Conservation (phyloP, 2,797 vertebrate species). For the Eupleurogrammus muticus region DNA sequence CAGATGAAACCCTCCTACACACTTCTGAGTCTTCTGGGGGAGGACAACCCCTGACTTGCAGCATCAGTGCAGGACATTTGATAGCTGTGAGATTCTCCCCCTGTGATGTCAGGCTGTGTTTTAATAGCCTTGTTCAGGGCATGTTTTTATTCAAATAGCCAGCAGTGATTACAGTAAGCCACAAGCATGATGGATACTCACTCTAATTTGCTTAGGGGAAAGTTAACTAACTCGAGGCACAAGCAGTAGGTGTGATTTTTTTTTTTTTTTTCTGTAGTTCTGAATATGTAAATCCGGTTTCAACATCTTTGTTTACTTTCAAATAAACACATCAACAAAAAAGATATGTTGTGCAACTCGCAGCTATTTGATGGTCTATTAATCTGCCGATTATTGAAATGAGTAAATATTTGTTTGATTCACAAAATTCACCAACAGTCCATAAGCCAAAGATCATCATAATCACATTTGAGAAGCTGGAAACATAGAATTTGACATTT, state of each 20-base stretch:
- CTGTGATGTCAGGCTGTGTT: conserved; percentile 57
- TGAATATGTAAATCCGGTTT: neutral
- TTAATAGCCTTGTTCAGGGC: conserved; percentile 52
- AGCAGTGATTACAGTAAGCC: conserved; percentile 56
- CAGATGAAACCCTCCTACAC: conserved; percentile 61
- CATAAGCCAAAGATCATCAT: no score
- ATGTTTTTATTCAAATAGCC: conserved; percentile 62
- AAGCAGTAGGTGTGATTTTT: conserved; percentile 29
- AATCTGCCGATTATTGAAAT: no score
- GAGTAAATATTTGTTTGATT: no score
- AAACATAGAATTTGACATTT: no score
- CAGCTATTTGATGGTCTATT: no score
- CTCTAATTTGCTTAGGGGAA: conserved; percentile 49
- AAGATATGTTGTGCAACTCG: no score
- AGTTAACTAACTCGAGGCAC: conserved; percentile 29
- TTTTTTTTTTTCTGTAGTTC: neutral
- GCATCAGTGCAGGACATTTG: conserved; percentile 54
- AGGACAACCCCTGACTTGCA: conserved; percentile 60
- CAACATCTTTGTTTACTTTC: conserved; percentile 5
- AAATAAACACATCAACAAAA: conserved; percentile 7
- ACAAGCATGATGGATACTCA: conserved; percentile 50
- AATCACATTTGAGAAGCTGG: no score
- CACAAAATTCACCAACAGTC: no score
- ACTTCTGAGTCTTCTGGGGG: conserved; percentile 70
- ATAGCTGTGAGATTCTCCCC: conserved; percentile 57